Conservation (phyloP, 2,113 vertebrate genomes). For the Colistium nudipinnis region DNA sequence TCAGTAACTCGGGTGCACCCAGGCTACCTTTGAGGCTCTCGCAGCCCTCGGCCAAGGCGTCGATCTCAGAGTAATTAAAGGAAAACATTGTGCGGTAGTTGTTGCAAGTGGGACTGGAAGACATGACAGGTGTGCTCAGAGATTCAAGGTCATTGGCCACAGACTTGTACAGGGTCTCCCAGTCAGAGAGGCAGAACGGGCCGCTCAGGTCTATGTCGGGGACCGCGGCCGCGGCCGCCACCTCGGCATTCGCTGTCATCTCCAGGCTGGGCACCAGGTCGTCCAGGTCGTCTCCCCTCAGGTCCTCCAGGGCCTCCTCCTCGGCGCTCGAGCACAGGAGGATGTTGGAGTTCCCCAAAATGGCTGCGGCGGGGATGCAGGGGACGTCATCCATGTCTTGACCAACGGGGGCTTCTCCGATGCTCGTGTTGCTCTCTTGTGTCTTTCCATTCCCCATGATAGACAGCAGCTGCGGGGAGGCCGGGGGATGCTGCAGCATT, state of each 20-base stretch:
- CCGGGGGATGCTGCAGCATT: constrained; percentile 84
- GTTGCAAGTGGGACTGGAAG: constrained; percentile 90
- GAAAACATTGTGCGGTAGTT: constrained; percentile 89
- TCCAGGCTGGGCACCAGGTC: constrained; percentile 86
- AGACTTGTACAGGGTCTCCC: constrained; percentile 91
- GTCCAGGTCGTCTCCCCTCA: constrained; percentile 73
- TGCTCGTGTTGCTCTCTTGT: constrained; percentile 30
- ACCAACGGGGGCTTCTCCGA: constrained; percentile 43
- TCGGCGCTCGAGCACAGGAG: constrained; percentile 79
- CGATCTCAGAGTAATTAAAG: constrained; percentile 90
- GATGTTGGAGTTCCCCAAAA: constrained; percentile 82
- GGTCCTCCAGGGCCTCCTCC: constrained; percentile 85
- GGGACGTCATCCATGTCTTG: constrained; percentile 64
- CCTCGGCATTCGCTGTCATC: constrained; percentile 78
- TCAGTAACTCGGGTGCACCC: constrained; percentile 87
- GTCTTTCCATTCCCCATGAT: constrained; percentile 70
- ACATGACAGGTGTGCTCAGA: constrained; percentile 88
- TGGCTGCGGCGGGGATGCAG: constrained; percentile 73
- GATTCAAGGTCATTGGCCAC: constrained; percentile 89
- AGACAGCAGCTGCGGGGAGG: constrained; percentile 81
- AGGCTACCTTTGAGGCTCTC: constrained; percentile 87
- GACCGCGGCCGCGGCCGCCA: constrained; percentile 88
- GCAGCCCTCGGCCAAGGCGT: constrained; percentile 85
- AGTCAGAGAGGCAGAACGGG: constrained; percentile 91
- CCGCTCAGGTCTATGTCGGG: constrained; percentile 92